Conservation (phyloP, 1,140 invertebrate species). For the Grapholita molesta region DNA sequence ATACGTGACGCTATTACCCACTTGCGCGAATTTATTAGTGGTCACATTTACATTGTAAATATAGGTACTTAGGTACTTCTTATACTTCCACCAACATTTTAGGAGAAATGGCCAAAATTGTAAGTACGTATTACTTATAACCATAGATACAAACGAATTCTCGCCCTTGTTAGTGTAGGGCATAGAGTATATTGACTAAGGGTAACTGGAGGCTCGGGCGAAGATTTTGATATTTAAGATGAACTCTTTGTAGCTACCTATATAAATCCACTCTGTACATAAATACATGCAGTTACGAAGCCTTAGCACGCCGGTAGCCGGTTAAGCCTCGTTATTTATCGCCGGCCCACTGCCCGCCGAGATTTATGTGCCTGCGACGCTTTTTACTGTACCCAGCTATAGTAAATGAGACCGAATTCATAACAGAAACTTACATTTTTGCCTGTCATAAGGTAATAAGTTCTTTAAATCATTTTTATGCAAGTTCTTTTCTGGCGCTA, state of each 20-base stretch:
- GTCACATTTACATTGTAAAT: too few relatives aligned
- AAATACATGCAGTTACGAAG: neutral
- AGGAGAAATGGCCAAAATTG: too few relatives aligned
- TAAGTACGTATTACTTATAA: too few relatives aligned
- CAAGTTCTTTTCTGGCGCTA: neutral
- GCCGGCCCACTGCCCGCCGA: constrained; percentile 53
- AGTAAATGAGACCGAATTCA: constrained; percentile 12
- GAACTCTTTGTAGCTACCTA: neutral
- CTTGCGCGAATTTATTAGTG: too few relatives aligned
- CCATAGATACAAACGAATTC: too few relatives aligned
- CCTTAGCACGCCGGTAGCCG: constrained; percentile 14
- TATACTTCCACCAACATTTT: too few relatives aligned
- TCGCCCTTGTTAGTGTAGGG: neutral
- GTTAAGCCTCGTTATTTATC: constrained; percentile 55
- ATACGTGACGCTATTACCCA: too few relatives aligned
- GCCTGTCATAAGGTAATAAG: constrained; percentile 1
- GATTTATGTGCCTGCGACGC: constrained; percentile 48
- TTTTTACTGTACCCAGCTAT: constrained; percentile 24
- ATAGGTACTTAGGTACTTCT: too few relatives aligned
- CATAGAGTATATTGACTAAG: neutral
- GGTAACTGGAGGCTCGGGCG: too few relatives aligned
- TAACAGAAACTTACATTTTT: neutral
- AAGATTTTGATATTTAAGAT: neutral
- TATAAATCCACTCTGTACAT: neutral
- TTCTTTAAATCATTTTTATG: neutral